Evolutionary conservation across 2,888 invertebrate species (phyloP).

Genomic region (Leptopilina myrica): DNA sequence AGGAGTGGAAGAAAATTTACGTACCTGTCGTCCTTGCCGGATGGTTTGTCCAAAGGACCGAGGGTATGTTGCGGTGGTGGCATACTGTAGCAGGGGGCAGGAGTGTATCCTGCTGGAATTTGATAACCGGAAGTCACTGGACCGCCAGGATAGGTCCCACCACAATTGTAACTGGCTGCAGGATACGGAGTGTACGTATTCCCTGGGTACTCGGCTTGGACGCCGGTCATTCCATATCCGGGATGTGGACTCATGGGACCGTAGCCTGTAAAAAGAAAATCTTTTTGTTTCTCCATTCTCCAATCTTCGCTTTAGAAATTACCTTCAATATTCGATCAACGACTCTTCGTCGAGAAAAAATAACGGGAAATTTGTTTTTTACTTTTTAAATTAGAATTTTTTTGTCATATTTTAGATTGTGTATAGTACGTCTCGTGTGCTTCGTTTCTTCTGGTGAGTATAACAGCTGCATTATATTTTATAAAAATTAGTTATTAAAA

Average conservation of each 20-base stretch:
- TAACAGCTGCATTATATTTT: no score
- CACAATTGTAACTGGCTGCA: conserved; percentile 80
- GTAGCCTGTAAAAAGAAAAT: conserved; percentile 81
- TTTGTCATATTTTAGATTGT: no score
- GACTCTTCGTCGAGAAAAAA: conserved; percentile 16
- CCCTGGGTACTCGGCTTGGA: conserved; percentile 89
- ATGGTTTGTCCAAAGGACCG: conserved; percentile 80
- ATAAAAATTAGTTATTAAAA: no score
- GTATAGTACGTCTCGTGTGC: no score
- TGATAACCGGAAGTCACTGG: conserved; percentile 81
- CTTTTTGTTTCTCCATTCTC: conserved; percentile 57
- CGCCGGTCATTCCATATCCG: conserved; percentile 87
- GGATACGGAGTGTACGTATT: conserved; percentile 85
- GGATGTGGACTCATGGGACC: conserved; percentile 91
- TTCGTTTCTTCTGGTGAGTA: no score
- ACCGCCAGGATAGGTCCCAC: conserved; percentile 77
- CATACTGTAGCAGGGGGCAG: conserved; percentile 90
- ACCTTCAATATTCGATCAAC: conserved; percentile 50
- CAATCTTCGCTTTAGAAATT: conserved; percentile 54
- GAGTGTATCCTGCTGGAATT: conserved; percentile 84
- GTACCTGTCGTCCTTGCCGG: conserved; percentile 85
- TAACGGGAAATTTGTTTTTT: neutral
- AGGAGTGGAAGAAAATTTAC: conserved; percentile 54
- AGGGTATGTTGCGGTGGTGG: conserved; percentile 85
- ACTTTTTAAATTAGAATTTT: neutral